These are phyloP conservation scores for Eulemur albifrons DNA, from an alignment of 2,797 vertebrate species.

Conservation along the genomic window DNA sequence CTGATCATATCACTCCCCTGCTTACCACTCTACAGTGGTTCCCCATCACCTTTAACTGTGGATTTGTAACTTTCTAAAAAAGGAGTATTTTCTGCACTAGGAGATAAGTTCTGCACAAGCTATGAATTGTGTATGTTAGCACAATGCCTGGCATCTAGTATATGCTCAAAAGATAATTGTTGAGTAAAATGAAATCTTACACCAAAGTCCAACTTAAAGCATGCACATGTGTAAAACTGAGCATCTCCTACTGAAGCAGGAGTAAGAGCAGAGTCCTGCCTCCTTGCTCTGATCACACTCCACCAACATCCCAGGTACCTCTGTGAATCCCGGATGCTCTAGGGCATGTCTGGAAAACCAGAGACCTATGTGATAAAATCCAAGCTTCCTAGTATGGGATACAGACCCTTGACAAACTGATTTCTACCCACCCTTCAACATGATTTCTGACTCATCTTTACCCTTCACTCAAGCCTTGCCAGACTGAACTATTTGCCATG, in stretches of 20 bases:
- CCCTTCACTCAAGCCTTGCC: not conserved
- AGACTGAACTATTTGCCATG: not conserved
- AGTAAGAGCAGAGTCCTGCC: not conserved
- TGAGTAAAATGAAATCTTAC: not conserved
- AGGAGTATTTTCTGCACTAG: not conserved
- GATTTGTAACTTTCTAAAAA: conserved; percentile 10
- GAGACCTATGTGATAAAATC: not conserved
- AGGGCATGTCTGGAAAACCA: not conserved
- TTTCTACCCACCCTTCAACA: not conserved
- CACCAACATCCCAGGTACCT: not conserved
- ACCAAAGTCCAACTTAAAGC: not conserved
- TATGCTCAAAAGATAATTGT: not conserved
- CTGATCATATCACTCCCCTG: not conserved
- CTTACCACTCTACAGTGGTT: not conserved
- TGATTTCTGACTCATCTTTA: not conserved
- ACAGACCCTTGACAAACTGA: not conserved
- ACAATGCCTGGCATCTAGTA: not conserved
- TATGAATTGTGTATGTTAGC: not conserved
- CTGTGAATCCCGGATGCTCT: not conserved
- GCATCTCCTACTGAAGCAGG: not conserved
- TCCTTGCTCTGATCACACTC: not conserved
- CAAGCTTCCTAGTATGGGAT: not conserved
- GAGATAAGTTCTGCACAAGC: not conserved
- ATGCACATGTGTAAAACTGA: not conserved
- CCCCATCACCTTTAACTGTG: not conserved